Base-by-base conservation (phyloP, 2,888 invertebrate genomes). In the Agonum fuliginosum region DNA sequence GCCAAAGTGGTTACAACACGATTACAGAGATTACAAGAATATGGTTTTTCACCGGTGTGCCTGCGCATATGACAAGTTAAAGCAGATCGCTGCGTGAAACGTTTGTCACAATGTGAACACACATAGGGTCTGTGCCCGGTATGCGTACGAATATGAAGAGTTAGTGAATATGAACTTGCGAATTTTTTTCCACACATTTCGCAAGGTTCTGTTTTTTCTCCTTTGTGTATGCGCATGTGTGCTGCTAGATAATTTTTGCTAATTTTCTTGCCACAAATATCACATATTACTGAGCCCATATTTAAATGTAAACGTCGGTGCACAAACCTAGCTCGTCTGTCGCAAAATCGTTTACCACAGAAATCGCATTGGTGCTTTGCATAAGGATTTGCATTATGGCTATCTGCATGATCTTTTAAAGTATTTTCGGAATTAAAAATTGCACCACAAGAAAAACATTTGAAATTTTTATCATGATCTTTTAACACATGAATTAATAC, bases 131-230 rank as follows among this genome's bases (percentile, higher is more conserved):
- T 62, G 5, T 27, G 24, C 5, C 90, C 89, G 1, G 88, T 88
- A 78, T 91, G 91, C 0, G 87, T 88, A 0, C 91, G 88, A 84
- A 88, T 88, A 73, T 91, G 91, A 0, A 89, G 86, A 34, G 86
- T 88, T 67, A 91, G 80, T 14, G 89, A 83, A 41, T 88, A 88
- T 6, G 86, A 88, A 17, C 84, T 84, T 78, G 90, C 89, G 81
- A 91, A 91, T 0, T 88, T 84, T 81, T 91, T 91, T 37, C 89
- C 89, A 78, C 91, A 91, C 78, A 87, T 85, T 3, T 88, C 87
- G 79, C 91, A 91, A 34, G 88, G 2, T 4, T 24, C 8, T 24
- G 62, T 22, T 24, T 62, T 62, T 12, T 62, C 62, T n/a, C 90
- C 89, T 0, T 88, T 88, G 78, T 91, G 91, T 0, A 86, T 88